Percentiles rank a stretch among this genome's conserved stretches.
Conservation (phyloP, 1,140 invertebrate species). For the Drosophila littoralis region DNA sequence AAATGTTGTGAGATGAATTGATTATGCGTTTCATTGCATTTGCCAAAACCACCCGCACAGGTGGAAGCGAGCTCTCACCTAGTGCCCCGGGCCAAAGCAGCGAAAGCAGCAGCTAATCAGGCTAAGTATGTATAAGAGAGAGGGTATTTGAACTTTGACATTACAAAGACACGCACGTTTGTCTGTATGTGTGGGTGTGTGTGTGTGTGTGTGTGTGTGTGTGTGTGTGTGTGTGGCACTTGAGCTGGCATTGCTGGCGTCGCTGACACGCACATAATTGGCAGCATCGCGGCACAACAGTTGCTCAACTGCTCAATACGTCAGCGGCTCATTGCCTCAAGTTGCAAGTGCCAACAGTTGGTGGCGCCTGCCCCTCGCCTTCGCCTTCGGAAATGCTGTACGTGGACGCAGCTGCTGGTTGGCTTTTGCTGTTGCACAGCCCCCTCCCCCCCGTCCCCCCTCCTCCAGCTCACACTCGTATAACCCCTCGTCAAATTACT, state of each 20-base stretch:
- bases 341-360: constrained; percentile 27
- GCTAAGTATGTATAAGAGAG: too few relatives aligned
- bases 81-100: too few relatives aligned
- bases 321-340: constrained; percentile 29
- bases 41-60: neutral
- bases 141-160: neutral
- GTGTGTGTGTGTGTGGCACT: constrained; percentile 13
- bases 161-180: neutral
- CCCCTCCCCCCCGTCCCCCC: neutral
- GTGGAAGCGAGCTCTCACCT: neutral
- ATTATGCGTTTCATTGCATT: too few relatives aligned
- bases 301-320: constrained; percentile 45
- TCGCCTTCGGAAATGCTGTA: constrained; percentile 65
- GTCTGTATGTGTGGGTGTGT: neutral
- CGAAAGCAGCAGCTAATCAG: too few relatives aligned
- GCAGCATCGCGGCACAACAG: constrained; percentile 40
- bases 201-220: neutral
- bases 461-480: too few relatives aligned
- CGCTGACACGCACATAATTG: constrained; percentile 71
- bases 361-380: constrained; percentile 53
- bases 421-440: neutral
- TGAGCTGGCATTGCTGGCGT: constrained; percentile 20
- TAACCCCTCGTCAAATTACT: constrained; percentile 66
- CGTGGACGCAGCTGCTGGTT: constrained; percentile 1
- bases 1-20: too few relatives aligned